phyloP scores from a whole-genome alignment of 2,797 vertebrate species.

The Pipistrellus pygmaeus region DNA sequence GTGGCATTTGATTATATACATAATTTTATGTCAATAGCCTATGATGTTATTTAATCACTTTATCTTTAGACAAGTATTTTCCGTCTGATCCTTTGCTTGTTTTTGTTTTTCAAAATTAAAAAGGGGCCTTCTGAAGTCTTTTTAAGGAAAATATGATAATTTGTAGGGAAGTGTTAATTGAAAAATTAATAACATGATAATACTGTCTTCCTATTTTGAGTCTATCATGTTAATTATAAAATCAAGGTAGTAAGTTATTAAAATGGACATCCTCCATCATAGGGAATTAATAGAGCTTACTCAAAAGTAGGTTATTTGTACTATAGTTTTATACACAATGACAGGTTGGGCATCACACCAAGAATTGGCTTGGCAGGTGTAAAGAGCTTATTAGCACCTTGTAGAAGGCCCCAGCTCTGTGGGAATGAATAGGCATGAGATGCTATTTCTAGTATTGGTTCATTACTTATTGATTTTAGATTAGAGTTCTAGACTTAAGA shows the following conservation, averaged over 20 bases:
- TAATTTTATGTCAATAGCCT: conserved; percentile 25
- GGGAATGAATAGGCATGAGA: background rate
- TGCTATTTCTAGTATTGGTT: conserved; percentile 3
- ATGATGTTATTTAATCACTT: background rate
- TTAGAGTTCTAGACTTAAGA: conserved; percentile 18
- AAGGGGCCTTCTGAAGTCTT: conserved; percentile 37
- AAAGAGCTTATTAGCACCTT: conserved; percentile 55
- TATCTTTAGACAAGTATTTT: conserved; percentile 49
- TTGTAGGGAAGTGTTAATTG: conserved; percentile 53
- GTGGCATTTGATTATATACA: background rate
- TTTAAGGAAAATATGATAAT: conserved; percentile 31
- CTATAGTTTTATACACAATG: background rate
- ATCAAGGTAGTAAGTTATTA: conserved; percentile 40
- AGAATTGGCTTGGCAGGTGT: conserved; percentile 32
- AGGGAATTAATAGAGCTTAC: conserved; percentile 15
- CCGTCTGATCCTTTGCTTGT: conserved; percentile 59
- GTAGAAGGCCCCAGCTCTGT: background rate
- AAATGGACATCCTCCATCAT: background rate
- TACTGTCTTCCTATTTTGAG: conserved; percentile 48
- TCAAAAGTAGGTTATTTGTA: conserved; percentile 47
- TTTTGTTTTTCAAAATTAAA: conserved; percentile 32
- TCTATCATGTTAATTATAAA: conserved; percentile 42
- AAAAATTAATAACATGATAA: conserved; percentile 62
- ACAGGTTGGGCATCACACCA: conserved; percentile 9
- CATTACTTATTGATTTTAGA: conserved; percentile 51